Evolutionary conservation across 2,797 vertebrate species (phyloP).

Genomic region (Hozukius guyotensis): DNA sequence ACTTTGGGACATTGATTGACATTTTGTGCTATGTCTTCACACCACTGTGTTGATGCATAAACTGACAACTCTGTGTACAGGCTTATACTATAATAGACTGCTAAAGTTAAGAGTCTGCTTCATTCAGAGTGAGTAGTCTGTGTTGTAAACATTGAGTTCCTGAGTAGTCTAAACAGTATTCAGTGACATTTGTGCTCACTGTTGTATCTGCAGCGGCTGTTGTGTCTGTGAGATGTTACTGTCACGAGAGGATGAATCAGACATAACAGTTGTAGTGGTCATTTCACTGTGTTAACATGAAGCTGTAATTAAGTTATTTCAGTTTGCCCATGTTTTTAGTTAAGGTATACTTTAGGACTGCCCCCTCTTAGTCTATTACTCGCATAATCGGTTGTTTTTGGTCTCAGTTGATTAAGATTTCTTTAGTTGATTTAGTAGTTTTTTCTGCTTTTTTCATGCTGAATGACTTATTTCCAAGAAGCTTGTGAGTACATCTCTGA

Average conservation of each 20-base stretch:
- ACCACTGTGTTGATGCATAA: background rate
- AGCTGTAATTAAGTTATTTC: background rate
- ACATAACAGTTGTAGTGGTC: background rate
- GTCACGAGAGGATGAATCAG: slow-evolving; percentile 4
- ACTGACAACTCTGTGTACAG: background rate
- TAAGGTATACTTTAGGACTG: background rate
- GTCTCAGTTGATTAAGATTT: too few relatives aligned
- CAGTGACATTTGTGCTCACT: background rate
- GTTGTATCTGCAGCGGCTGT: background rate
- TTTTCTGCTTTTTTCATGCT: too few relatives aligned
- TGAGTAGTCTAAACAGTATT: background rate
- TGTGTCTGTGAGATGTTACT: background rate
- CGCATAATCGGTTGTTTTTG: too few relatives aligned
- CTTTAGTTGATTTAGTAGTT: too few relatives aligned
- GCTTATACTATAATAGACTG: background rate
- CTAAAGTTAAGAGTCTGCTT: background rate
- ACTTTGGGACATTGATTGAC: too few relatives aligned
- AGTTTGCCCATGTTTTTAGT: background rate
- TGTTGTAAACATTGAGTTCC: background rate
- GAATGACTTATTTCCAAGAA: too few relatives aligned
- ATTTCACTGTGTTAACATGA: background rate
- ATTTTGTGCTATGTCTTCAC: too few relatives aligned
- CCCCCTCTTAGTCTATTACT: too few relatives aligned
- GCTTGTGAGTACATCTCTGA: too few relatives aligned
- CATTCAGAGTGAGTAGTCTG: background rate